Conservation (phyloP, 2,113 vertebrate species). For the Pampusana beccarii region DNA sequence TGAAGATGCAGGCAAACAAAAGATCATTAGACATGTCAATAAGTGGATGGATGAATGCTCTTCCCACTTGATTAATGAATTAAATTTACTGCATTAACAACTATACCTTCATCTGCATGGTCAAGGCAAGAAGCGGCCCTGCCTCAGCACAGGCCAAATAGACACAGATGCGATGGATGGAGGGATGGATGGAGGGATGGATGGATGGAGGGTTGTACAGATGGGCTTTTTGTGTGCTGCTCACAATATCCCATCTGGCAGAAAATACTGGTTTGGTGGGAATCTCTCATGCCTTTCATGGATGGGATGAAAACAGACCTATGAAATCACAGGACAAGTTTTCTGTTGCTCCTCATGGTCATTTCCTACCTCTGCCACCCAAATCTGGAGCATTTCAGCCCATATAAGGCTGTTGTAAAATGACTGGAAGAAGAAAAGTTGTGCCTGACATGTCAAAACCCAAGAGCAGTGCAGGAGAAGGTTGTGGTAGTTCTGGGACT, state of each 20-base stretch:
- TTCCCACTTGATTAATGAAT: neutral
- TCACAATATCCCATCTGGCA: neutral
- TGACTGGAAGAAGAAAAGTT: neutral
- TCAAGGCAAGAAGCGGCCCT: neutral
- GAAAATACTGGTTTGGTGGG: neutral
- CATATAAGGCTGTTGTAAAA: neutral
- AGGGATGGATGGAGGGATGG: neutral
- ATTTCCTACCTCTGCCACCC: neutral
- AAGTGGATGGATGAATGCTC: neutral
- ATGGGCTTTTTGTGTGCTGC: neutral
- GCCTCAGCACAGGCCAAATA: neutral
- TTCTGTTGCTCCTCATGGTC: neutral
- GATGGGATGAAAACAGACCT: neutral
- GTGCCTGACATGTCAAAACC: fast-evolving
- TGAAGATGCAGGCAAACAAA: neutral
- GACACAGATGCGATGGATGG: neutral
- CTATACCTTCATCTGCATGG: neutral
- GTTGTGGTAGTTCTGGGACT: fast-evolving
- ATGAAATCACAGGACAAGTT: neutral
- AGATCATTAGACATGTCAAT: neutral
- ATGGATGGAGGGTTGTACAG: neutral
- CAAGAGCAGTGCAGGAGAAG: neutral
- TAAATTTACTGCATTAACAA: neutral
- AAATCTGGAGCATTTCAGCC: neutral
- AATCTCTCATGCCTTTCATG: neutral